Base-by-base conservation (phyloP, 2,888 invertebrate species). In the Lithosia quadra region DNA sequence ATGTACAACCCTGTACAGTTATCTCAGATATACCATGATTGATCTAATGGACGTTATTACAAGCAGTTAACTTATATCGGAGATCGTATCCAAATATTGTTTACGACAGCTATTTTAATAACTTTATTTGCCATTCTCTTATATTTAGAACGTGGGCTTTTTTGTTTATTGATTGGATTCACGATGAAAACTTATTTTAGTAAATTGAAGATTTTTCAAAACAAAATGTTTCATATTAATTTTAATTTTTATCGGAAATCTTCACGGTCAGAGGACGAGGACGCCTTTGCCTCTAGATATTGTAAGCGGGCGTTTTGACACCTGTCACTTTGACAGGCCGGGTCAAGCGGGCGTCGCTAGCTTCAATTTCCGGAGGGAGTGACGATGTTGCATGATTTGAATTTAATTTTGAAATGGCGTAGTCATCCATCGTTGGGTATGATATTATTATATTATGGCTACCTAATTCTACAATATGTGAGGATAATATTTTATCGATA, bases 301-400 rank as follows among this genome's bases (percentile, higher is more conserved):
- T 85, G 84, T 81, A 80, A 81, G 86, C 76, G 74, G 81, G 80
- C 78, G 81, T 89, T 91, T 87, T 92, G 92, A 92, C 91, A 92
- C 90, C 86, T 92, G 92, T 91, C 92, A 91, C 81, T 84, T 79
- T 85, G 86, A 86, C 88, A 86, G 87, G 84, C 79, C 79, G 90
- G 92, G 93, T 92, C 92, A 92, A 92, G 88, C 88, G 89, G 82
- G 79, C 83, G 86, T 83, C 84, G 82, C 84, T 82, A 80, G 84
- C 86, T 92, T 90, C 92, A 93, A 94, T 94, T 93, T 94, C 93
- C 94, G 93, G 91, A 83, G 84, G 81, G 86, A 81, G 85, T 80
- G 75, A 79, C 73, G 84, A 80, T 78, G 83, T 82, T 81, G 79
- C 86, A 84, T 86, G 86, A 88, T 92, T 88, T 90, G 91, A 92